Base-by-base conservation (phyloP, 1,140 invertebrate species). In the Glossosoma conforme region DNA sequence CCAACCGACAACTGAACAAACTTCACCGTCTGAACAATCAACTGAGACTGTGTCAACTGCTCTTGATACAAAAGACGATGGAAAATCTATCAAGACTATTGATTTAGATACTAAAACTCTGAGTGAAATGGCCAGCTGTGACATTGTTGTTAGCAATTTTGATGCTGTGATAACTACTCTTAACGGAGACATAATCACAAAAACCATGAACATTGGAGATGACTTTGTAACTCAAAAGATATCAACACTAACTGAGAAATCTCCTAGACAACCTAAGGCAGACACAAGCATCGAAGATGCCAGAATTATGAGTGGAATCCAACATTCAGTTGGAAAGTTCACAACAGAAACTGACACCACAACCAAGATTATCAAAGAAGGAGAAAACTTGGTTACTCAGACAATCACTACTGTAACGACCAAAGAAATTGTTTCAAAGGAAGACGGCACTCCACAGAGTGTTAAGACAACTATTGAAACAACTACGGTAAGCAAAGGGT, bases 381-480 rank as follows among this genome's bases (percentile, higher is more conserved):
- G 72, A 51, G 70, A 73, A 64, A 75, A 73, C 60, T 66, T 74
- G 19, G 70, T 74, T 0, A 75, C 71, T 2, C 72, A 75, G 62
- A 75, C 70, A 32, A 70, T 75, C 20, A 75, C 70, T 21, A 75
- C 71, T 35, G 71, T 74, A 0, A 75, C 69, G 3, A 74, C 71
- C n/a, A 75, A 70, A 59, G 72, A 75, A 65, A 64, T 75, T 17
- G 65, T 75, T 44, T 75, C 72, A 15, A 66, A 66, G 58, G 72
- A 75, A 62, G 72, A 75, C 59, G 72, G 70, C 3, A 75, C 72
- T 37, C 72, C 72, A 17, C 72, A 75, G 65, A 72, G 71, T 52
- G 62, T 75, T n/a, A 75, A 75, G 61, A 75, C 72, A n/a, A 75
- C 72, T 4, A 75, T 75, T 55, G 72, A 75, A 64, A 75, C 72